phyloP scores from a whole-genome alignment of 1,140 invertebrate species.

The Rhynchophorus ferrugineus region DNA sequence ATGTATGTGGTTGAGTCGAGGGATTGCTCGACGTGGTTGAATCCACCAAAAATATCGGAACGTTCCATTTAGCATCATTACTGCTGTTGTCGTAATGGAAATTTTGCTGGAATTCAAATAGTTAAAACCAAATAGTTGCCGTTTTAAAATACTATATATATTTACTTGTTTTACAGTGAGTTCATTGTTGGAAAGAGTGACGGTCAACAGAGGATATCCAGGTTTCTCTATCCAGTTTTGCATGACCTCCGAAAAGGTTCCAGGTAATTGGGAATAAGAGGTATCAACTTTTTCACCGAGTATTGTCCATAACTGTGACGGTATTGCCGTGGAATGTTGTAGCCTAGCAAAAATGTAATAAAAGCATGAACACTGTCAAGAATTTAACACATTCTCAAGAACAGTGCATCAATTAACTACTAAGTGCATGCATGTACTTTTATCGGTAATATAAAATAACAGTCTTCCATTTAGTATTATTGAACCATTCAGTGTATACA shows the following conservation, averaged over 20 bases:
- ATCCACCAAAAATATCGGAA: constrained; percentile 2
- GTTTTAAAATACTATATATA: too few relatives aligned
- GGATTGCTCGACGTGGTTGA: not conserved
- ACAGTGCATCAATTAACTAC: too few relatives aligned
- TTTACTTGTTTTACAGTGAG: not conserved
- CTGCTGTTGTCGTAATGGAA: too few relatives aligned
- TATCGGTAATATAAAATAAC: not conserved
- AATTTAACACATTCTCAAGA: too few relatives aligned
- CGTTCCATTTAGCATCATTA: constrained; percentile 23
- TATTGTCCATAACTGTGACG: not conserved
- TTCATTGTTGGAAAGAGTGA: constrained; percentile 1
- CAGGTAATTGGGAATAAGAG: not conserved
- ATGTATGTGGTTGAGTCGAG: not conserved
- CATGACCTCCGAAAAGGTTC: not conserved
- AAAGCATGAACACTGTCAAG: too few relatives aligned
- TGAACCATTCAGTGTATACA: too few relatives aligned
- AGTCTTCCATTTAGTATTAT: too few relatives aligned
- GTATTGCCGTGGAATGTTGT: not conserved
- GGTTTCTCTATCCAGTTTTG: constrained; percentile 53
- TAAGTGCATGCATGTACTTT: too few relatives aligned
- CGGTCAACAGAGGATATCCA: constrained; percentile 42
- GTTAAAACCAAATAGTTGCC: too few relatives aligned
- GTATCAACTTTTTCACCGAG: not conserved
- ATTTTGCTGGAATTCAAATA: too few relatives aligned
- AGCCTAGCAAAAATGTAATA: not conserved